Conservation (phyloP, 2,888 invertebrate genomes). For the Lasius platythorax region DNA sequence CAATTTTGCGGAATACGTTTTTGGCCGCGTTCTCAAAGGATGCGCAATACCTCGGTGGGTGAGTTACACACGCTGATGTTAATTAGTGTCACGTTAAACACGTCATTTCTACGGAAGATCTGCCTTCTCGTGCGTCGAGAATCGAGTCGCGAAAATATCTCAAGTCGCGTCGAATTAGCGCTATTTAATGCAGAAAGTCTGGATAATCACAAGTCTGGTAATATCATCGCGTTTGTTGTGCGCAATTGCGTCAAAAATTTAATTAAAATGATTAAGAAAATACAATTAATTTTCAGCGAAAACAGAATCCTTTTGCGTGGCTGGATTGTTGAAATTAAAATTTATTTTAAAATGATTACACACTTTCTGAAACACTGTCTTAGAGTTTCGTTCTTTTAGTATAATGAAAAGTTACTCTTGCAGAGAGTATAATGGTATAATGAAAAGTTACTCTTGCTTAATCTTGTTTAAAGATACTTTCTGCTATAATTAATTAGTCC, state of each 20-base stretch:
- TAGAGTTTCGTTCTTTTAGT: not conserved
- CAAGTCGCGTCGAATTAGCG: not conserved
- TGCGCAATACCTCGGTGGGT: constrained; percentile 20
- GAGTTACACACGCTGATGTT: constrained; percentile 18
- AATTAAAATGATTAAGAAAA: not conserved
- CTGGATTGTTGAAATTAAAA: not conserved
- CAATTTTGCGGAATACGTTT: constrained; percentile 29
- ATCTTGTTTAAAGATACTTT: not conserved
- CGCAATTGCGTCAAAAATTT: not conserved
- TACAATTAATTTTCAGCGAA: not conserved
- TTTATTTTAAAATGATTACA: not conserved
- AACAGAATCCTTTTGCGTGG: not conserved
- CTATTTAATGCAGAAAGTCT: not conserved
- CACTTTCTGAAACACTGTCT: not conserved
- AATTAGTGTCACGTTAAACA: constrained; percentile 35
- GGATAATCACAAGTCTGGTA: not conserved
- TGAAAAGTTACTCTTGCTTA: not conserved
- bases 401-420: not conserved
- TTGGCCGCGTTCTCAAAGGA: constrained; percentile 36
- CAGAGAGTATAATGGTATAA: not conserved
- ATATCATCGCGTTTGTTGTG: not conserved
- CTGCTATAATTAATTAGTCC: not conserved
- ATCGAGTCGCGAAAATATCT: constrained; percentile 3
- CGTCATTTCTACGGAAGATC: constrained; percentile 17
- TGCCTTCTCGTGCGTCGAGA: not conserved